phyloP scores from a whole-genome alignment of 1,140 invertebrate genomes.

The Agraylea sexmaculata region DNA sequence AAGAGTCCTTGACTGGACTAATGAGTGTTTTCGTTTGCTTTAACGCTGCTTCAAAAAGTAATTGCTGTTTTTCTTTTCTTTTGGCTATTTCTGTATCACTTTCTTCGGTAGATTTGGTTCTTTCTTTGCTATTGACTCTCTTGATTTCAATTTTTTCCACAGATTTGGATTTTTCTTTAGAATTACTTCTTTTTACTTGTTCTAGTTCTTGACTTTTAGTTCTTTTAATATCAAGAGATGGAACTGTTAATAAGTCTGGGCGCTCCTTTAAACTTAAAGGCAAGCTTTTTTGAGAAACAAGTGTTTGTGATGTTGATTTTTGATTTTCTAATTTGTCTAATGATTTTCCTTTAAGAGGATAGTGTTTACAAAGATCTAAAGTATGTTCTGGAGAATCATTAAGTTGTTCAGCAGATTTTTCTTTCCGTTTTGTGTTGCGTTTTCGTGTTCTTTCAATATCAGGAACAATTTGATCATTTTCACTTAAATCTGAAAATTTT shows the following conservation, averaged over 20 bases:
- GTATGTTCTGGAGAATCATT: slow-evolving; percentile 28
- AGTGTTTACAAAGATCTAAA: slow-evolving; percentile 17
- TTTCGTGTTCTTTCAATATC: slow-evolving; percentile 43
- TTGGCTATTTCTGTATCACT: slow-evolving; percentile 54
- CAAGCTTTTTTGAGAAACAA: slow-evolving; percentile 37
- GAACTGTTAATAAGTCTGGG: slow-evolving; percentile 40
- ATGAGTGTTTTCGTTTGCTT: slow-evolving; percentile 57
- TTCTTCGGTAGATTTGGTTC: slow-evolving; percentile 55
- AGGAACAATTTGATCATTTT: slow-evolving; percentile 47
- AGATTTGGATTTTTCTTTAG: slow-evolving; percentile 53
- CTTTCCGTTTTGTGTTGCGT: slow-evolving; percentile 37
- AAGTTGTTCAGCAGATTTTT: slow-evolving; percentile 32
- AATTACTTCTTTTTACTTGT: slow-evolving; percentile 37
- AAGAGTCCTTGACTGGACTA: slow-evolving; percentile 52
- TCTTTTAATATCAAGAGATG: slow-evolving; percentile 43
- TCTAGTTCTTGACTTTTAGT: slow-evolving; percentile 52
- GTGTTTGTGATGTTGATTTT: slow-evolving; percentile 32
- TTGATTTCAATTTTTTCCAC: slow-evolving; percentile 50
- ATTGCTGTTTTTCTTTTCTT: slow-evolving; percentile 55
- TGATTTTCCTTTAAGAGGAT: slow-evolving; percentile 30
- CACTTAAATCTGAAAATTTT: slow-evolving; percentile 39
- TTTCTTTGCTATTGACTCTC: slow-evolving; percentile 48
- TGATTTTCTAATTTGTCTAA: slow-evolving; percentile 35
- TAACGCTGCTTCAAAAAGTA: slow-evolving; percentile 56
- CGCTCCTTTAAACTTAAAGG: slow-evolving; percentile 39